Evolutionary conservation across 2,888 invertebrate genomes (phyloP), one percentile per base, ranked within the genome.

Genomic region (Platypus cylindrus): DNA sequence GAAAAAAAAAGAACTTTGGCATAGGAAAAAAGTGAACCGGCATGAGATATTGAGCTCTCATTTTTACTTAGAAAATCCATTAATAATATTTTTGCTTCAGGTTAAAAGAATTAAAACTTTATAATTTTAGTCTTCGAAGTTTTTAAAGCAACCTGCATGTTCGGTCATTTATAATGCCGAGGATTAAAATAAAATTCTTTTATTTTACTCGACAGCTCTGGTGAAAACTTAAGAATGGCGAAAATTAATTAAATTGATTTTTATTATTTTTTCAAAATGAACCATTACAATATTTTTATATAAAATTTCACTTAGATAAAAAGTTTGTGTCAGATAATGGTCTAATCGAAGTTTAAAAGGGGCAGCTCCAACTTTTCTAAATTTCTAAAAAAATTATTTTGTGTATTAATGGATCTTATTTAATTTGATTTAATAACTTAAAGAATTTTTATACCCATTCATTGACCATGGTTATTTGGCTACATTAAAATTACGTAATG

Each of bases 41-140:
- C 44, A 47, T 44, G 48, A 48, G 47, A 49, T 48, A 49, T 50
- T 45, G 45, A 48, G 46, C 48, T 41, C 41, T 48, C 48, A 46
- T 48, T 49, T 50, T 50, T 48, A 52, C 50, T 51, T 46, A 47
- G 46, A 38, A 50, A 51, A 48, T 52, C 52, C 54, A 54, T 54
- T 52, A 54, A 54, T 52, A 52, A 52, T 48, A 50, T 53, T 51
- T 49, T 46, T 45, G 49, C 51, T 50, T 33, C 49, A 52, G 52
- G 51, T 54, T 50, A 50, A 51, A 48, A 50, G 54, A 51, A 52
- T 54, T 52, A 52, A 46, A 50, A 52, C 47, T 52, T 54, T 38
- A 44, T 48, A 53, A 52, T 52, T 49, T 45, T 40, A 32, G 46
- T 47, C 45, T 49, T 48, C 47, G 32, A 42, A 46, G 43, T 37